Percentiles rank a stretch among this genome's conserved stretches.
phyloP scores from a whole-genome alignment of 2,888 invertebrate species.

The Rhopalosiphum nymphaeae region DNA sequence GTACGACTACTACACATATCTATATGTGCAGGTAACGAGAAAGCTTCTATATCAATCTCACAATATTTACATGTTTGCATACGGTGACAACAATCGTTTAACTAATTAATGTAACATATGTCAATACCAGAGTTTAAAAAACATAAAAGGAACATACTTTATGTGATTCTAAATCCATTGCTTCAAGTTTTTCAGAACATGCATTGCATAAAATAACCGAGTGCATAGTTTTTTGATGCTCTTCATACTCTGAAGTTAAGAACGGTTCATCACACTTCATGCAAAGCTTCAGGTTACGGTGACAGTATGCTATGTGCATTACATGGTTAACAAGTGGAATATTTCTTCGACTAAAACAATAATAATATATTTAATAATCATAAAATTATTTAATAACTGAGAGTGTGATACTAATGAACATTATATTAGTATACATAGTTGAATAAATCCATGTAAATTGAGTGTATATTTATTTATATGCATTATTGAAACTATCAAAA shows the following conservation, averaged over 20 bases:
- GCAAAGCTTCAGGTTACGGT: conserved; percentile 78
- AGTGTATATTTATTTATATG: neutral
- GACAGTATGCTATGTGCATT: conserved; percentile 80
- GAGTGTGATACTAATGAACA: neutral
- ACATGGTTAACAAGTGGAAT: conserved; percentile 79
- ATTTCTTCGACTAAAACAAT: conserved; percentile 76
- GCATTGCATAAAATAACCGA: conserved; percentile 71
- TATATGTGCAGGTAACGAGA: conserved; percentile 76
- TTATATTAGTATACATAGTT: neutral
- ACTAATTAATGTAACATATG: conserved; percentile 68
- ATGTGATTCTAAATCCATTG: conserved; percentile 68
- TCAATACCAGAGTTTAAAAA: neutral
- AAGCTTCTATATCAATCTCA: conserved; percentile 76
- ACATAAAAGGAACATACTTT: conserved; percentile 62
- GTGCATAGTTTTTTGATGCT: conserved; percentile 73
- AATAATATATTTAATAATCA: conserved; percentile 52
- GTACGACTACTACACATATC: conserved; percentile 81
- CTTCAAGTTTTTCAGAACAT: conserved; percentile 70
- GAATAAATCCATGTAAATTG: neutral
- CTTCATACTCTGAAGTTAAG: conserved; percentile 74
- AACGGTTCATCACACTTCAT: conserved; percentile 79
- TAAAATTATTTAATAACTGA: neutral
- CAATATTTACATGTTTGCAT: conserved; percentile 77
- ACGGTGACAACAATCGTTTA: conserved; percentile 74
- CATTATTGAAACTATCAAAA: neutral